Evolutionary conservation across 2,888 invertebrate species (phyloP), one percentile per base, ranked within the genome.

Genomic region (Microplitis deprimator): DNA sequence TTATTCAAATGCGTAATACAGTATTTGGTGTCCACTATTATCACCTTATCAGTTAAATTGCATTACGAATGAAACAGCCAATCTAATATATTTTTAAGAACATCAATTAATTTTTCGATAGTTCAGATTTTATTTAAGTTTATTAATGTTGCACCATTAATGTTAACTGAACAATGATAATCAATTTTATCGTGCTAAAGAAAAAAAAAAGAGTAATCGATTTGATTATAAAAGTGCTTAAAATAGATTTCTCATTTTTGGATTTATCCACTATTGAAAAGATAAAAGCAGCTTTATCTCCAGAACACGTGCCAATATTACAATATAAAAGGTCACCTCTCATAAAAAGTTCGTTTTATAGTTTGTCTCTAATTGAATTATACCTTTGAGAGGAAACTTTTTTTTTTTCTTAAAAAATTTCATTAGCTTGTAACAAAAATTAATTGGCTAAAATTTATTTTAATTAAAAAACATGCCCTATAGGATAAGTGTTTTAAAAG

Each of bases 351-450:
- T 50, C 10, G 50, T 50, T 50, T 13, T 50, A 50, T 50, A 50
- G 50, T 50, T 50, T 50, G 50, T 50, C 50, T 50, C 50, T 50
- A 50, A 50, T 50, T 50, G 13, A 50, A 50, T 50, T 50, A 50
- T 50, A 50, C 50, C 50, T 50, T 50, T 50, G 50, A 50, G 50
- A 50, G 50, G 50, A 50, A 50, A 50, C 50, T 50, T 50, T 50
- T 50, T 50, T 50, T 50, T 50, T 50, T 50, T 8, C 50, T 50
- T 50, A 50, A 3, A 50, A 50, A 50, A 50, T 50, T 50, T 50
- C 50, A 50, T 50, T 50, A 50, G 50, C 50, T 50, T 5, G 13
- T 13, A 4, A 50, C 50, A 13, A 50, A 50, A 50, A 50, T 50
- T 50, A 50, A 50, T 50, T 50, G 50, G 50, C 13, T 50, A 13